These are phyloP conservation scores for Metopia argyrocephala DNA, from an alignment of 2,888 invertebrate species.

Conservation along the genomic window DNA sequence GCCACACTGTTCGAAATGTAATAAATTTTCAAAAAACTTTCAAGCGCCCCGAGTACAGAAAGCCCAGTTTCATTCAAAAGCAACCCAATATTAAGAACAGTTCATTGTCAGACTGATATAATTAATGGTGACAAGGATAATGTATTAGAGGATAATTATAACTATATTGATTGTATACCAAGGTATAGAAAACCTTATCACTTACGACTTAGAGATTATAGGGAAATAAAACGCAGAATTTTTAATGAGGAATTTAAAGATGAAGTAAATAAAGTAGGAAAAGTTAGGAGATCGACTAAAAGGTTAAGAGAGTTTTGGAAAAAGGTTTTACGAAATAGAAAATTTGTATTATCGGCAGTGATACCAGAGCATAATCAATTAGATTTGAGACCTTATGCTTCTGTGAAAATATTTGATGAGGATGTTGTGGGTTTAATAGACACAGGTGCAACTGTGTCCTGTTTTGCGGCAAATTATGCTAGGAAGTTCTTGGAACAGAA, in stretches of 20 bases:
- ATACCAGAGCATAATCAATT: slow-evolving; percentile 6
- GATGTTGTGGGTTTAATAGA: too few relatives aligned
- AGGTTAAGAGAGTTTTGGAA: slow-evolving; percentile 11
- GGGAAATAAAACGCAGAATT: not conserved
- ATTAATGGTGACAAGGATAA: not conserved
- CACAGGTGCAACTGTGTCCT: too few relatives aligned
- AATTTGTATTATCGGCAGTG: not conserved
- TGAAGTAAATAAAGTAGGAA: not conserved
- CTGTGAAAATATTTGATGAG: slow-evolving; percentile 4
- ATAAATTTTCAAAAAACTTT: slow-evolving; percentile 24
- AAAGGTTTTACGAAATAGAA: too few relatives aligned
- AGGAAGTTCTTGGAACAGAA: not conserved
- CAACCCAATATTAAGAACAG: not conserved
- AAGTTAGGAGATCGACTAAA: slow-evolving; percentile 1
- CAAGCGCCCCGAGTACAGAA: not conserved
- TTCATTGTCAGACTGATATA: not conserved
- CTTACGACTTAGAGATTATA: slow-evolving; percentile 3
- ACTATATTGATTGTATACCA: not conserved
- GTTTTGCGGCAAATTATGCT: not conserved
- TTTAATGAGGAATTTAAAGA: not conserved
- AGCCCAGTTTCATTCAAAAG: not conserved
- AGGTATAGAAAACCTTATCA: slow-evolving; percentile 21
- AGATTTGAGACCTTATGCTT: slow-evolving; percentile 8
- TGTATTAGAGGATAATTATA: not conserved
- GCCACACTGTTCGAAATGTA: slow-evolving; percentile 13